Conservation (phyloP, 2,888 invertebrate species). For the Lasioglossum zephyrum region DNA sequence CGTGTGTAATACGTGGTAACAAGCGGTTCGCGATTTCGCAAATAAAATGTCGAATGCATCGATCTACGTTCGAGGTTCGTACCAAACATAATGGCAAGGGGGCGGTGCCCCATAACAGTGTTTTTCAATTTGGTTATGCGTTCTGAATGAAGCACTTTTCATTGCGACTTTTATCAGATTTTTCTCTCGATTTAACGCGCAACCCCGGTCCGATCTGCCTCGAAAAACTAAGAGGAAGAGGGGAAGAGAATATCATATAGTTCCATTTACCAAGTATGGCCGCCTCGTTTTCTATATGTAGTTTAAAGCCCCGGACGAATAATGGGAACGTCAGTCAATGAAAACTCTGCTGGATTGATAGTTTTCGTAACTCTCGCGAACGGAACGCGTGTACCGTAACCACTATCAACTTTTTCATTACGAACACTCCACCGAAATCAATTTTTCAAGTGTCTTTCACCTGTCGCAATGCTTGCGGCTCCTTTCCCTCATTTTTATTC, state of each 20-base stretch:
- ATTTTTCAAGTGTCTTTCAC: slow-evolving; percentile 4
- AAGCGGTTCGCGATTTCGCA: slow-evolving; percentile 1
- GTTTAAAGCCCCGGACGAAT: slow-evolving; percentile 12
- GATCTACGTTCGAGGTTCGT: not conserved
- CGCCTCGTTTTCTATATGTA: not conserved
- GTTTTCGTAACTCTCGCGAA: not conserved
- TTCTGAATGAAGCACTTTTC: slow-evolving; percentile 43
- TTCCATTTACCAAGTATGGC: slow-evolving; percentile 21
- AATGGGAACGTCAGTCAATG: slow-evolving; percentile 11
- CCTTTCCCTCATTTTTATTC: not conserved
- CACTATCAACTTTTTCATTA: not conserved
- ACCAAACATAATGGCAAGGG: not conserved
- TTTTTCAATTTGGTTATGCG: slow-evolving; percentile 52
- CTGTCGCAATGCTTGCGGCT: not conserved
- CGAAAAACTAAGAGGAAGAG: not conserved
- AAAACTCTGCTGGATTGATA: not conserved
- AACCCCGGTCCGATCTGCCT: not conserved
- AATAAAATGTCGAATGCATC: slow-evolving; percentile 12
- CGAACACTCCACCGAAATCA: not conserved
- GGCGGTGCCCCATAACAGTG: not conserved
- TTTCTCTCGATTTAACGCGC: slow-evolving; percentile 42
- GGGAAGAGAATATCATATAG: slow-evolving; percentile 21
- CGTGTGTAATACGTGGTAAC: not conserved
- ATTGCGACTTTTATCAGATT: slow-evolving; percentile 44
- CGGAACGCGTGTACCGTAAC: not conserved